These are phyloP conservation scores for Belgica antarctica DNA, from an alignment of 2,888 invertebrate genomes.

Conservation along the genomic window DNA sequence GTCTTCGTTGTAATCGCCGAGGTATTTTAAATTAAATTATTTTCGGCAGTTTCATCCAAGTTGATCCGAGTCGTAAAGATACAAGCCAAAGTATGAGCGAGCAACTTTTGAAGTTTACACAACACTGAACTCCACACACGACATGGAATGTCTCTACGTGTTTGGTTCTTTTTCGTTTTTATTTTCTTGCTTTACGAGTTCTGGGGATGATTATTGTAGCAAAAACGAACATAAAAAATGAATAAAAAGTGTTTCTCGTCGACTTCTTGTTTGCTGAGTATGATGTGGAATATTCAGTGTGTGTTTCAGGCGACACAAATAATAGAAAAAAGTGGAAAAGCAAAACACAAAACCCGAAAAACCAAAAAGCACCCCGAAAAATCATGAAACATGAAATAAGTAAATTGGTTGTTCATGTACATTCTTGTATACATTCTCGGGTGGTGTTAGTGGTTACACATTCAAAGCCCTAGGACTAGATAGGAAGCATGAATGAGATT, in stretches of 20 bases:
- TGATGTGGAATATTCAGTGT: slow-evolving; percentile 10
- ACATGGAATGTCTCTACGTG: slow-evolving; percentile 20
- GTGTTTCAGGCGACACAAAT: not conserved
- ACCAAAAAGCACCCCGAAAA: slow-evolving; percentile 16
- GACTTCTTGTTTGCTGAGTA: slow-evolving; percentile 24
- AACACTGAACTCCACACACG: slow-evolving; percentile 35
- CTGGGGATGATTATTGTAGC: not conserved
- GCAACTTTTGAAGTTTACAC: slow-evolving; percentile 25
- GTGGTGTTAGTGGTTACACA: slow-evolving; percentile 17
- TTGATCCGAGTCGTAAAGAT: not conserved
- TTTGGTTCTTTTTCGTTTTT: not conserved
- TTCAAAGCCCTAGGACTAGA: not conserved
- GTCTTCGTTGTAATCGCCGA: too few relatives aligned
- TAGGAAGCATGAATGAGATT: slow-evolving; percentile 18
- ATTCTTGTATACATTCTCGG: not conserved
- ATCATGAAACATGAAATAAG: slow-evolving; percentile 29
- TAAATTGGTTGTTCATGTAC: slow-evolving; percentile 14
- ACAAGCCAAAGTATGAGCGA: not conserved
- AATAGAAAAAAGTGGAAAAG: not conserved
- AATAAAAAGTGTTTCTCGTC: not conserved
- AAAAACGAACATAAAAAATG: not conserved
- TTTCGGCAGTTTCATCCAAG: not conserved
- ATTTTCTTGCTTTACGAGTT: not conserved
- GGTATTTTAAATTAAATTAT: not conserved
- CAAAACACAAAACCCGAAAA: slow-evolving; percentile 4